Percentiles rank a stretch among this genome's conserved stretches.
Conservation (phyloP, 1,140 invertebrate genomes). For the Habropoda laboriosa region DNA sequence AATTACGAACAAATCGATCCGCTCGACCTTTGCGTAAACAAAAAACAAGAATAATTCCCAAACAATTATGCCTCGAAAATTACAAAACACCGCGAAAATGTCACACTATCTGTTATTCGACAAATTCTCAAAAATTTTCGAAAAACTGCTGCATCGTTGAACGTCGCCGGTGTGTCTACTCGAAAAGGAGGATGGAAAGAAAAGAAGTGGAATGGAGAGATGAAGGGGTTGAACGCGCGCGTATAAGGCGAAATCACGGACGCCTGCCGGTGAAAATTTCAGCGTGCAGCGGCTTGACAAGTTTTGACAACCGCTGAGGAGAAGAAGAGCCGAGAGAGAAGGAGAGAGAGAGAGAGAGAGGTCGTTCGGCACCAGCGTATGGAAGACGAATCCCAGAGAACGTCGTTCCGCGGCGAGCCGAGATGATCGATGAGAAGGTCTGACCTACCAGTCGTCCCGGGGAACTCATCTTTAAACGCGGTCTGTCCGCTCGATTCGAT, state of each 20-base stretch:
- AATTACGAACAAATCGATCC: too few species aligned
- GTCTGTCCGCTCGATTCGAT: slow-evolving; percentile 76
- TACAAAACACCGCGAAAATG: too few species aligned
- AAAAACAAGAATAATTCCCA: too few species aligned
- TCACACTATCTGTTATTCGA: too few species aligned
- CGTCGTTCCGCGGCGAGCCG: slow-evolving; percentile 66
- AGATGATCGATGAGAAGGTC: slow-evolving; percentile 81
- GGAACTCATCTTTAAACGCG: slow-evolving; percentile 77
- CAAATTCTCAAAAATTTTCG: too few species aligned
- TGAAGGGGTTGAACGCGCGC: background rate
- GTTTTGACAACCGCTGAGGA: slow-evolving; percentile 67
- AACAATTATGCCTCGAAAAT: too few species aligned
- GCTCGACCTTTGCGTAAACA: too few species aligned
- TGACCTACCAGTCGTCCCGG: slow-evolving; percentile 70
- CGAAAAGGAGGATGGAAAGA: background rate
- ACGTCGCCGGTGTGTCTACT: too few species aligned
- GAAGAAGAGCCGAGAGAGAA: too few species aligned
- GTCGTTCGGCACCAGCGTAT: slow-evolving; percentile 57
- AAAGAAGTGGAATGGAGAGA: background rate
- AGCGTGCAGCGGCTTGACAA: slow-evolving; percentile 8
- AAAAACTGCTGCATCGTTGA: too few species aligned
- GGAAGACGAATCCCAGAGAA: slow-evolving; percentile 71
- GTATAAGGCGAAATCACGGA: slow-evolving; percentile 5
- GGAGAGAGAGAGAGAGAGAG: too few species aligned
- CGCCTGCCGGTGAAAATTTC: slow-evolving; percentile 4